Percentiles rank a stretch among this genome's conserved stretches.
Evolutionary conservation across 2,113 vertebrate species (phyloP).

Genomic region (Neogobius melanostomus): DNA sequence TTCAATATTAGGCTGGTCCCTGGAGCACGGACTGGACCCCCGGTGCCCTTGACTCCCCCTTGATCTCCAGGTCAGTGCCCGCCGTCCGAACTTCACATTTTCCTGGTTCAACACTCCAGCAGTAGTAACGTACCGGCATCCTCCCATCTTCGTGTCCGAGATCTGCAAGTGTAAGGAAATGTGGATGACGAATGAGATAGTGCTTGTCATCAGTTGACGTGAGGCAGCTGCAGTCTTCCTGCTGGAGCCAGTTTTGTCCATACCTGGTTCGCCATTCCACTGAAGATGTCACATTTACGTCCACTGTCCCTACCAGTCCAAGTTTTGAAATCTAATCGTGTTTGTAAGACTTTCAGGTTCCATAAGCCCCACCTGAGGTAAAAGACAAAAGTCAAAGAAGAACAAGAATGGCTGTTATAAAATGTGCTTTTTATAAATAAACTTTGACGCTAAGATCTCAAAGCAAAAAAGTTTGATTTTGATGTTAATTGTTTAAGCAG

Average conservation of each 20-base stretch:
- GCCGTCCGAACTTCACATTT: not conserved
- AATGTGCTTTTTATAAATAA: no score
- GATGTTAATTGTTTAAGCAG: no score
- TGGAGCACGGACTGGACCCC: no score
- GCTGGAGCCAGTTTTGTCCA: constrained; percentile 22
- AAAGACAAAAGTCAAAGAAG: no score
- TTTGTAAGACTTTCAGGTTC: not conserved
- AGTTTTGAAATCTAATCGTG: no score
- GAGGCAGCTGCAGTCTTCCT: not conserved
- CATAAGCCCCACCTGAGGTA: not conserved
- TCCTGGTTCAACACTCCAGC: not conserved
- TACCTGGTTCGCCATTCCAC: rapidly evolving
- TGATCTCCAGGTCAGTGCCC: no score
- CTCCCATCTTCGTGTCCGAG: not conserved
- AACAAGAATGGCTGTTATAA: no score
- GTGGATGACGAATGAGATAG: not conserved
- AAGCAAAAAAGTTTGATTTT: no score
- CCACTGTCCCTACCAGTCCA: not conserved
- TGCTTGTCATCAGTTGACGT: not conserved
- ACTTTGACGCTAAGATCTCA: no score
- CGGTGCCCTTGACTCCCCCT: not conserved
- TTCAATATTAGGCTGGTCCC: not conserved
- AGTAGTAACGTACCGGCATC: not conserved
- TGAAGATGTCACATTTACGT: not conserved
- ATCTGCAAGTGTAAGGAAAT: not conserved